Percentiles rank a stretch among this genome's conserved stretches.
These are phyloP conservation scores for Heterochromis multidens DNA, from an alignment of 2,113 vertebrate species.

Conservation along the genomic window DNA sequence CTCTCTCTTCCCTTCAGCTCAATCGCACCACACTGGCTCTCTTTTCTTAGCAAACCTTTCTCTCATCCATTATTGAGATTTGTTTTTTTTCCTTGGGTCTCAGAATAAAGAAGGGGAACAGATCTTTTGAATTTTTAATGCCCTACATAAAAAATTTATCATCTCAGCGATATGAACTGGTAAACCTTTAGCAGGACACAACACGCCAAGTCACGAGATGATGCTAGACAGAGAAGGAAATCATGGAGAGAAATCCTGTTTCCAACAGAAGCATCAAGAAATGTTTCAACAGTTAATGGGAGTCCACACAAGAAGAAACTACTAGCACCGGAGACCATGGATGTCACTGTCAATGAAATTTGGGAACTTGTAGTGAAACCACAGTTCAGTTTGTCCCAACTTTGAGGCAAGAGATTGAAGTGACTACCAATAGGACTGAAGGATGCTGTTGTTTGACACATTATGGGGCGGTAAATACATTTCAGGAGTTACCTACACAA, in stretches of 20 bases:
- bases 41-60: slow-evolving; percentile 73
- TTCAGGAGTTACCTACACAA: background rate
- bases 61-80: slow-evolving; percentile 78
- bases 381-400: background rate
- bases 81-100: slow-evolving; percentile 74
- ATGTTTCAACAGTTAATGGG: background rate
- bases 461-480: background rate
- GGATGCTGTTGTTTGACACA: background rate
- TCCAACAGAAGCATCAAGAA: background rate
- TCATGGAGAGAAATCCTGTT: background rate
- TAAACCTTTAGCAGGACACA: slow-evolving; percentile 72
- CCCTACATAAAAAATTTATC: slow-evolving; percentile 72
- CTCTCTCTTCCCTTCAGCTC: slow-evolving; percentile 42
- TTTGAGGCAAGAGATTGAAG: background rate
- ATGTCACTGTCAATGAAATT: background rate
- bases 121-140: slow-evolving; percentile 77
- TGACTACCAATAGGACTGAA: background rate
- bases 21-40: slow-evolving; percentile 57
- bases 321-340: background rate
- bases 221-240: background rate
- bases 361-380: background rate
- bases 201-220: slow-evolving; percentile 51
- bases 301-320: background rate
- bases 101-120: slow-evolving; percentile 73
- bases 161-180: slow-evolving; percentile 55